Base-by-base conservation (phyloP, 2,113 vertebrate species). In the Pterophyllum scalare region DNA sequence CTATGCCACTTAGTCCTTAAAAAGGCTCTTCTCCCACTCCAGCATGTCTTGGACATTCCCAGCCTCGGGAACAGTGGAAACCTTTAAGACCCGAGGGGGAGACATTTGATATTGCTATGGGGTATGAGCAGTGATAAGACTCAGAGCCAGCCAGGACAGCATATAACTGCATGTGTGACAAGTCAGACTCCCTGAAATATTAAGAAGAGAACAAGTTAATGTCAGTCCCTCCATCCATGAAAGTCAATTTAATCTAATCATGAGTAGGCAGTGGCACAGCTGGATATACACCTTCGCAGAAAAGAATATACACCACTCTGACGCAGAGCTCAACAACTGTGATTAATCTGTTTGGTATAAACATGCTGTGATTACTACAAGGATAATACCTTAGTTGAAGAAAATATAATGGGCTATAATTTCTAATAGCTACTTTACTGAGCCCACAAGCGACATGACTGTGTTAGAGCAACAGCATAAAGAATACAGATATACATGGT, bases 31-130 rank as follows among this genome's bases (percentile, higher is more conserved):
- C 24, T 49, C 10, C 65, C 49, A 17, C 43, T 70, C 43, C 65
- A 70, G 43, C 43, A 3, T 19, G 12, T 52, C 65, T 6, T 72
- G 43, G 9, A 49, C 40, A 70, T 49, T 70, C 65, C 15, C 9
- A 28, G 40, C 46, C 9, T 70, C 3, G 1, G 65, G 24, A 28
- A 6, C 43, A 0, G 3, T 19, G 52, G 65, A 20, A 72, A 72
- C 0, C 65, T 72, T 31, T 72, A 52, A 49, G 10, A 72, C 24
- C 19, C n/a, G 7, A 54, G 52, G 6, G 52, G 52, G 52, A 54
- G 19, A 54, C 52, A 52, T 15, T 15, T 49, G 46, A 49, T 14
- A 49, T 49, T 49, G 5, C 13, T 15, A 15, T 49, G 14, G 46
- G 46, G 14, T 49, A 17, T 49, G 13, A 49, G 46, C 46, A 17